Evolutionary conservation across 2,113 vertebrate genomes (phyloP).

Genomic region (Atrichornis clamosus): DNA sequence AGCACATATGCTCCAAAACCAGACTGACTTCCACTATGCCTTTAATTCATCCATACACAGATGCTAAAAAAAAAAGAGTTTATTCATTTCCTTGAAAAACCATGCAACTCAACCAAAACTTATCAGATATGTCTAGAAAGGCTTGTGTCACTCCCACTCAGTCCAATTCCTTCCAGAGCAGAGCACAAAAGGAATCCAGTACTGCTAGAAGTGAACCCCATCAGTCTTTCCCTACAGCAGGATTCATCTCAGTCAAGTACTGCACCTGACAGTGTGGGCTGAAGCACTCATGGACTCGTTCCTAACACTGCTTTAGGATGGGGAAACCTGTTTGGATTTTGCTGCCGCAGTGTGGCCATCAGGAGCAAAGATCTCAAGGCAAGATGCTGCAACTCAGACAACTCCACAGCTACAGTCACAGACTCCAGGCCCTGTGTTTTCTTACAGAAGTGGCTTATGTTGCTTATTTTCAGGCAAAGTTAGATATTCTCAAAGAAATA

Average conservation of each 20-base stretch:
- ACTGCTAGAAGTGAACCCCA: background rate
- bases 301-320: fast-evolving
- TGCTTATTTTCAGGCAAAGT: background rate
- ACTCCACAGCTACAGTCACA: background rate
- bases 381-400: background rate
- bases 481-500: background rate
- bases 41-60: background rate
- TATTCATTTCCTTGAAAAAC: background rate
- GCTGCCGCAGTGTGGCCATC: conserved; percentile 32
- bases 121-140: background rate
- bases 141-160: background rate
- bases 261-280: fast-evolving
- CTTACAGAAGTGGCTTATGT: background rate
- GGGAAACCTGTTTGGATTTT: background rate
- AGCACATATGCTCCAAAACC: background rate
- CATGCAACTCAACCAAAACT: background rate
- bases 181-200: background rate
- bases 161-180: background rate
- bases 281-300: fast-evolving
- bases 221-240: background rate
- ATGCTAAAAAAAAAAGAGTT: background rate
- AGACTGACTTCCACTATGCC: background rate
- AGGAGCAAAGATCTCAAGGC: background rate
- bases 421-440: background rate
- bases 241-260: background rate